phyloP scores from a whole-genome alignment of 2,888 invertebrate species.

The Drosophila kokeensis region DNA sequence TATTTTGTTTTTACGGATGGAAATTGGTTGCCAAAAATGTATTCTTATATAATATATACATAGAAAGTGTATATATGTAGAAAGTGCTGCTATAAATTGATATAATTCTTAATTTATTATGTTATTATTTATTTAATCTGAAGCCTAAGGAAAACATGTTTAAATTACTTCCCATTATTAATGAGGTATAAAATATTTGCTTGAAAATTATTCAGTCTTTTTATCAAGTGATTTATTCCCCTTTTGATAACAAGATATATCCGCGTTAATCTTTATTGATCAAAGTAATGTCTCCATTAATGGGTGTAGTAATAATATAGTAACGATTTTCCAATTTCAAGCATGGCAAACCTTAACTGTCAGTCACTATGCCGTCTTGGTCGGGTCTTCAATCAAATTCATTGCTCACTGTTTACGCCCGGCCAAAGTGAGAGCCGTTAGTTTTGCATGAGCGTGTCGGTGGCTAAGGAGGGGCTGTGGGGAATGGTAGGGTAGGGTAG shows the following conservation, averaged over 20 bases:
- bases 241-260: not conserved
- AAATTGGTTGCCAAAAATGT: no score
- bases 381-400: conserved; percentile 44
- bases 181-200: not conserved
- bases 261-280: not conserved
- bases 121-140: not conserved
- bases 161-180: not conserved
- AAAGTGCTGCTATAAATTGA: not conserved
- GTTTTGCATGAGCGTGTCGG: conserved; percentile 31
- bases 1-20: no score
- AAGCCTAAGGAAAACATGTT: not conserved
- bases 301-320: not conserved
- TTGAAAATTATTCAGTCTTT: not conserved
- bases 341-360: not conserved
- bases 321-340: not conserved
- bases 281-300: not conserved
- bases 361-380: not conserved
- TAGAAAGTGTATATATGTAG: not conserved
- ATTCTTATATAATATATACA: no score
- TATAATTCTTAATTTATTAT: not conserved
- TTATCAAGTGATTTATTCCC: not conserved
- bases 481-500: not conserved
- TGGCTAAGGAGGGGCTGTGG: no score
- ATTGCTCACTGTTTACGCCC: conserved; percentile 52
- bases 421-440: conserved; percentile 38